Percentiles rank a stretch among this genome's conserved stretches.
Evolutionary conservation across 1,140 invertebrate genomes (phyloP).

Genomic region (Drosophila sulfurigaster): DNA sequence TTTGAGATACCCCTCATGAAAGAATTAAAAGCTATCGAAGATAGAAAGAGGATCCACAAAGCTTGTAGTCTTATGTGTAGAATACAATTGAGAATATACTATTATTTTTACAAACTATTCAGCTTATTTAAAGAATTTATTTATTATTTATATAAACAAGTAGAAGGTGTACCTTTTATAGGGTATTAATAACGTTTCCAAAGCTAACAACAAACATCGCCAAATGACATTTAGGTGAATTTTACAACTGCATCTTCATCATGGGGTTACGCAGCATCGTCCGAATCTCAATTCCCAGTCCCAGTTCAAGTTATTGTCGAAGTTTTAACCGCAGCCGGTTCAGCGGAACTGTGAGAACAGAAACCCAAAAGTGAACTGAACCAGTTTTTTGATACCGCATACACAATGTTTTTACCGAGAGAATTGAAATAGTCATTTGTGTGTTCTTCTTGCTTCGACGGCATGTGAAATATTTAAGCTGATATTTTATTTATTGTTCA

Average conservation of each 20-base stretch:
- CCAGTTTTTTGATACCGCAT: slow-evolving; percentile 50
- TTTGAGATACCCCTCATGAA: neutral
- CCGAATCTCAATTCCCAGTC: neutral
- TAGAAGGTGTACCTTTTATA: neutral
- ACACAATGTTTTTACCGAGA: neutral
- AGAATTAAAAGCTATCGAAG: neutral
- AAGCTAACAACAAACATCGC: slow-evolving; percentile 17
- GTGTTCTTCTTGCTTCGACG: slow-evolving; percentile 30
- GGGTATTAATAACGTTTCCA: slow-evolving; percentile 12
- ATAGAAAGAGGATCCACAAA: neutral
- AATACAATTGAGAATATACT: no score
- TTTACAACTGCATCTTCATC: slow-evolving; percentile 58
- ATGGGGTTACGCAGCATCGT: slow-evolving; percentile 20
- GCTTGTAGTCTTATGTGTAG: no score
- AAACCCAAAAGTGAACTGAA: slow-evolving; percentile 30
- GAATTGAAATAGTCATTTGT: slow-evolving; percentile 27
- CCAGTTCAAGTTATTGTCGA: neutral
- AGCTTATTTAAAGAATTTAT: no score
- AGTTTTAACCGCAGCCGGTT: slow-evolving; percentile 4
- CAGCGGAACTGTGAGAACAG: slow-evolving; percentile 42
- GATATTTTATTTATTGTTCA: slow-evolving; percentile 66
- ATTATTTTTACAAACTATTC: no score
- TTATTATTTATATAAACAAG: no score
- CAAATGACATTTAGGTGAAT: slow-evolving; percentile 52
- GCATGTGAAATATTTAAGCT: slow-evolving; percentile 63